Base-by-base conservation (phyloP, 2,797 vertebrate genomes). In the Labeo calbasu region DNA sequence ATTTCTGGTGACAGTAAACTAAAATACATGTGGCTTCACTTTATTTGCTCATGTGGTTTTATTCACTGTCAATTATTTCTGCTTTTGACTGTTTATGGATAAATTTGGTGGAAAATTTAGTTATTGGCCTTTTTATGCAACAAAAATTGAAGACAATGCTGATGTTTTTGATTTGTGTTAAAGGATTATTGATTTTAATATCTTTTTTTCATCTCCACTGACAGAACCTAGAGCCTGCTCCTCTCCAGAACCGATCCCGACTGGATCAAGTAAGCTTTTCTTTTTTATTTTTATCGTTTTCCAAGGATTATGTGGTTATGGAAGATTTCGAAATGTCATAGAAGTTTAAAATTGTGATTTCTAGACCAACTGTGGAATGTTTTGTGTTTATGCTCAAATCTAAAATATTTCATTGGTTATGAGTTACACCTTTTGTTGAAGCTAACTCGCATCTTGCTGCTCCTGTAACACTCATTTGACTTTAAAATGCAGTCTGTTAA, bases 171-270 rank as follows among this genome's bases (percentile, higher is more conserved):
- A 78, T 79, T 2, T 83, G 10, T 85, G 23, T 40, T 75, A 46
- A 25, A 28, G 25, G 36, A 40, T 48, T 28, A 53, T 53, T 81
- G 13, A 77, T 76, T 46, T 73, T 72, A 79, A 80, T 63, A 12
- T 59, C 23, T 75, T 81, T 10, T 10, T 79, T 84, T 87, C 14
- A 65, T 79, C 57, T 87, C 25, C 23, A 82, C 79, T 76, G 50
- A 86, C 92, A 96, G 95, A 95, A 91, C 91, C 94, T 94, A 69
- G 95, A 96, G 84, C 94, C 95, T 50, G 87, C 92, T 85, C 89
- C 93, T 70, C 91, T 94, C 92, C 95, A 93, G 89, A 95, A 86
- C 90, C 92, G 95, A 79, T 93, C 95, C 88, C 86, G 95, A 89
- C 90, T 95, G 36, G 94, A 95, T 92, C 94, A 95, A 94, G 95